Evolutionary conservation across 2,888 invertebrate species (phyloP), one percentile per base, ranked within the genome.

Genomic region (Drepana falcataria): DNA sequence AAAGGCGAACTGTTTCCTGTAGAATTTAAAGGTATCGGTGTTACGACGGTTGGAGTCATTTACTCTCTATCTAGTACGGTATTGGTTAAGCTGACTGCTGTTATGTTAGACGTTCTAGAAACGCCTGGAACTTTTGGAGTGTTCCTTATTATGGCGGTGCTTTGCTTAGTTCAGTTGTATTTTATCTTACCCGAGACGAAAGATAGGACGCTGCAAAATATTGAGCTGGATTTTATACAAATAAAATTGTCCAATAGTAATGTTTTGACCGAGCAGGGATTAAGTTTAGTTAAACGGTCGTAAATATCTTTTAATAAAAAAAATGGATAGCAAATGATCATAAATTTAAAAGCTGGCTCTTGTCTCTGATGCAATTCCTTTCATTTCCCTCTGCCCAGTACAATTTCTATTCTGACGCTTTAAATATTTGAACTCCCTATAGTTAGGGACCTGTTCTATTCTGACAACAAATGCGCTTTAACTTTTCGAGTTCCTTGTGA

Each of bases 1-100:
- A 64, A 64, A 49, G 61, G 63, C 2, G 63, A 63, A 56, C 49
- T 63, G 49, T 59, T 63, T 53, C 63, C 64, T 4, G 44, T 63
- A 44, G 52, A 63, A 48, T 64, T 48, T 37, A 63, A 63, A 44
- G 64, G 63, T 2, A 51, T 63, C 49, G 64, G 63, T 0, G 64
- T 59, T 0, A 55, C 61, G 35, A 48, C 61, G n/a, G 48, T 57
- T 5, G 64, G 63, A 1, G 55, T 63, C 41, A 57, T 63, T 3
- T 61, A 61, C 48, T 53, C 59, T 35, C 5, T 63, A 7, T 61
- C 57, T 41, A 63, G 61, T 35, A 64, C 64, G 63, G 41, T 53
- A 51, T 57, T 64, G n/a, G 55, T 63, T n/a, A 64, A 61, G 49
- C 51, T 59, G 4, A 64, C 63, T 0, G 48, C 64, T 35, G 44